Conservation (phyloP, 2,888 invertebrate species). For the Euspilapteryx auroguttella region DNA sequence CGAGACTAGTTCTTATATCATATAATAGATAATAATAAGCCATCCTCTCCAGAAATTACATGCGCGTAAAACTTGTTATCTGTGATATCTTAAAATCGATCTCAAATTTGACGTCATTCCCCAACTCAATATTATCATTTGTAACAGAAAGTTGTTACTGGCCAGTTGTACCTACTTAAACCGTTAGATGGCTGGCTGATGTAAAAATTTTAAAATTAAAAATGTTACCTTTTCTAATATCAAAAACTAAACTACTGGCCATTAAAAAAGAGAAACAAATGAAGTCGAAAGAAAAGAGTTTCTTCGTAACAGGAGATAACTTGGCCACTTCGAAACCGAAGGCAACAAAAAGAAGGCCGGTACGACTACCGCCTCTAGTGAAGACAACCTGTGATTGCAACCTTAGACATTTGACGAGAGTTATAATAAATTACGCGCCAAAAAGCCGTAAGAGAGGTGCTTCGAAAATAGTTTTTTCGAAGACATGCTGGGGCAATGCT, state of each 20-base stretch:
- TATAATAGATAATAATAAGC: too few species aligned
- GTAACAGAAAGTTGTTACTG: too few species aligned
- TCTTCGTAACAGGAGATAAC: conserved; percentile 24
- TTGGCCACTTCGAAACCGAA: conserved; percentile 18
- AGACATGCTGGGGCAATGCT: conserved; percentile 29
- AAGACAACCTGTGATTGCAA: conserved; percentile 28
- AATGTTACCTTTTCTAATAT: conserved; percentile 43
- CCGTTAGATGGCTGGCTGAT: too few species aligned
- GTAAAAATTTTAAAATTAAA: too few species aligned
- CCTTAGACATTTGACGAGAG: conserved; percentile 33
- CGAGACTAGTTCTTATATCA: too few species aligned
- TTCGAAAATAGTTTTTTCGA: conserved; percentile 30
- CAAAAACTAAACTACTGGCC: conserved; percentile 34
- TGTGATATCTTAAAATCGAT: too few species aligned
- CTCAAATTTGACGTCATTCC: too few species aligned
- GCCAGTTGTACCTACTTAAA: too few species aligned
- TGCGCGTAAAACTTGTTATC: conserved; percentile 14
- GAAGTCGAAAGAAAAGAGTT: conserved; percentile 18
- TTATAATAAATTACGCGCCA: conserved; percentile 32
- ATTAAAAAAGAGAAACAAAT: conserved; percentile 20
- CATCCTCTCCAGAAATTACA: conserved; percentile 16
- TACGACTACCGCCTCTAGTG: conserved; percentile 16
- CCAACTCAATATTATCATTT: too few species aligned
- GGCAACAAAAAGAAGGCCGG: conserved; percentile 17
- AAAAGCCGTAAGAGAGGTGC: conserved; percentile 31